phyloP scores from a whole-genome alignment of 2,113 vertebrate species.

The Scytalopus superciliaris region DNA sequence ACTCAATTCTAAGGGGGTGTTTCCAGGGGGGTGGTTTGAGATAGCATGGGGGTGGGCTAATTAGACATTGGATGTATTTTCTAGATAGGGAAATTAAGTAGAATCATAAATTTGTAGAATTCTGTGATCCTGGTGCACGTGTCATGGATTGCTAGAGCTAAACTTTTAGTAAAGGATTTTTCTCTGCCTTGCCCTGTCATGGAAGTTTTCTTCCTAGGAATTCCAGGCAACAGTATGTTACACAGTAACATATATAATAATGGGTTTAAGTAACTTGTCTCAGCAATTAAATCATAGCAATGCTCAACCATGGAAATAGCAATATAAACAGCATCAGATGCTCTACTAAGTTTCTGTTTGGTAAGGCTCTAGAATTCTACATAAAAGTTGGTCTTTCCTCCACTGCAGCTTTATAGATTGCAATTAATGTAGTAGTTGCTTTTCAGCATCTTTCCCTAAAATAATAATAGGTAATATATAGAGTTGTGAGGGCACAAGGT shows the following conservation, averaged over 20 bases:
- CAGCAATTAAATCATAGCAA: background rate
- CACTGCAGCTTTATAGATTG: background rate
- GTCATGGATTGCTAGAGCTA: no score
- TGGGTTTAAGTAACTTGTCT: background rate
- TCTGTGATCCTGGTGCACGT: no score
- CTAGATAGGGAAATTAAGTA: no score
- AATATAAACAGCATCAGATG: background rate
- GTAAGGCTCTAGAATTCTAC: background rate
- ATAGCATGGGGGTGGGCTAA: no score
- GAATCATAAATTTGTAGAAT: no score
- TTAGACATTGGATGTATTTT: no score
- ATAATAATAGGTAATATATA: background rate
- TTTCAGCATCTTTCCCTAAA: background rate
- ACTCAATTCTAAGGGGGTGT: no score
- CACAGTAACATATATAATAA: rapidly evolving
- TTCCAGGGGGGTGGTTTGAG: no score
- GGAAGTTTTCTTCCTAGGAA: no score
- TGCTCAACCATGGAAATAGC: background rate
- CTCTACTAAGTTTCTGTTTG: background rate
- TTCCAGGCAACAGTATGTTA: no score
- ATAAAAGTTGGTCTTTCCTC: background rate
- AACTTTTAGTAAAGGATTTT: no score
- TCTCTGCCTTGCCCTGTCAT: no score
- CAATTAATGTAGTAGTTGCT: background rate
- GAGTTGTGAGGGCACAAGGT: background rate